These are phyloP conservation scores for Acrobasis suavella DNA, from an alignment of 2,888 invertebrate species.

Conservation along the genomic window DNA sequence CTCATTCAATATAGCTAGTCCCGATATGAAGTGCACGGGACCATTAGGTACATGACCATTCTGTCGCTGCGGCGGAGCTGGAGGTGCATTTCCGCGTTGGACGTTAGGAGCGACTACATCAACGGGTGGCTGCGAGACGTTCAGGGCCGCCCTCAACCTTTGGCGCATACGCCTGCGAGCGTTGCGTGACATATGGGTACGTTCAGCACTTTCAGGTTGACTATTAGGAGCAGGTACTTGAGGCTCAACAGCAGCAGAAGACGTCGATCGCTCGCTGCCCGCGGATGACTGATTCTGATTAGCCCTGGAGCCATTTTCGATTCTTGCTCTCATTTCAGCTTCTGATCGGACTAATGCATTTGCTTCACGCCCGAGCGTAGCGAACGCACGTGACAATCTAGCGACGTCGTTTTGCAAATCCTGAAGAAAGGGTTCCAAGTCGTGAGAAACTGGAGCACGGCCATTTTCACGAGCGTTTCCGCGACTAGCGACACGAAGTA, in stretches of 20 bases:
- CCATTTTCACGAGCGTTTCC: conserved; percentile 42
- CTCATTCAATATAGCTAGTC: conserved; percentile 32
- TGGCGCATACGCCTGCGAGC: conserved; percentile 67
- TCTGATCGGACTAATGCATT: conserved; percentile 55
- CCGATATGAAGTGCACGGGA: conserved; percentile 31
- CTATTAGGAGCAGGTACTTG: conserved; percentile 32
- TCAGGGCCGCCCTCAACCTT: conserved; percentile 57
- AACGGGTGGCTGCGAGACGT: conserved; percentile 40
- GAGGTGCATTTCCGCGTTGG: conserved; percentile 29
- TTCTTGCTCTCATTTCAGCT: conserved; percentile 51
- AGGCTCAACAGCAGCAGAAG: conserved; percentile 30
- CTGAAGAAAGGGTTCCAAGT: conserved; percentile 60
- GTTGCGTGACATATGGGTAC: conserved; percentile 51
- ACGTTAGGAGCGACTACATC: conserved; percentile 30
- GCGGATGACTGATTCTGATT: conserved; percentile 4
- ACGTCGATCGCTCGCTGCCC: conserved; percentile 23
- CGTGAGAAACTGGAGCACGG: conserved; percentile 39
- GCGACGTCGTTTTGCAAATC: conserved; percentile 65
- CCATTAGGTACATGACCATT: conserved; percentile 37
- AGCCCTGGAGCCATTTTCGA: conserved; percentile 39
- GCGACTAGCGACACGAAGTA: conserved; percentile 69
- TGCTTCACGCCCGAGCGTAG: conserved; percentile 61
- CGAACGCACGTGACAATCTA: conserved; percentile 62
- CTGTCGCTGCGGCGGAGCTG: conserved; percentile 32
- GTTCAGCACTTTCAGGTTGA: conserved; percentile 29